Conservation (phyloP, 1,140 invertebrate species). For the Anastrepha ludens region DNA sequence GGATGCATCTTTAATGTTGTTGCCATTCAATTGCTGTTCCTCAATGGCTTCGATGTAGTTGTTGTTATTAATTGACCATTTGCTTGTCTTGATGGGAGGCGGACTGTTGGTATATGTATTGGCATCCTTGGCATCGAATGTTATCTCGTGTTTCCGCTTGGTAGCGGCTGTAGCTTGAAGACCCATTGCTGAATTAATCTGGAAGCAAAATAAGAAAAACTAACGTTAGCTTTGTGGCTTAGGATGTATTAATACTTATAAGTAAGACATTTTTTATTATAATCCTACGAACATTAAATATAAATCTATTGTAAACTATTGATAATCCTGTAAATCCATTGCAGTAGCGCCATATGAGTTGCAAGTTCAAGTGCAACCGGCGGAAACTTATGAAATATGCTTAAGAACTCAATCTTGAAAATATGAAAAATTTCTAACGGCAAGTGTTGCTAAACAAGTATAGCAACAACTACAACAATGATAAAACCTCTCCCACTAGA, state of each 20-base stretch:
- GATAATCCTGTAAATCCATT: too few species aligned
- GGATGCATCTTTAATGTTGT: conserved; percentile 57
- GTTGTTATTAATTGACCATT: conserved; percentile 74
- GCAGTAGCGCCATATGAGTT: too few species aligned
- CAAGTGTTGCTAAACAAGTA: too few species aligned
- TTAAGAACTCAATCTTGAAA: too few species aligned
- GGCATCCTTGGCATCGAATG: conserved; percentile 72
- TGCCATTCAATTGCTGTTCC: conserved; percentile 61
- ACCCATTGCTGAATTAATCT: conserved; percentile 86
- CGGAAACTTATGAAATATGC: too few species aligned
- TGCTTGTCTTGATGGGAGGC: conserved; percentile 75
- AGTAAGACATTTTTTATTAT: too few species aligned
- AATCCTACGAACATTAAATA: too few species aligned
- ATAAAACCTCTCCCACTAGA: too few species aligned
- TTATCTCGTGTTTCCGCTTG: conserved; percentile 80
- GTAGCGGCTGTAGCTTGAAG: conserved; percentile 82
- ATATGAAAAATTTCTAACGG: too few species aligned
- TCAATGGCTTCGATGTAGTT: conserved; percentile 72
- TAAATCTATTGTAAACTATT: too few species aligned
- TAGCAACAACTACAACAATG: too few species aligned
- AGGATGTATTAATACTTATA: not conserved
- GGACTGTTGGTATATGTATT: conserved; percentile 71
- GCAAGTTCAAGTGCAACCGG: too few species aligned
- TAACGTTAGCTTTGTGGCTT: conserved; percentile 44
- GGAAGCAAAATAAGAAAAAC: conserved; percentile 71